These are phyloP conservation scores for Bursaphelenchus okinawaensis DNA, from an alignment of 2,888 invertebrate species.

Conservation along the genomic window DNA sequence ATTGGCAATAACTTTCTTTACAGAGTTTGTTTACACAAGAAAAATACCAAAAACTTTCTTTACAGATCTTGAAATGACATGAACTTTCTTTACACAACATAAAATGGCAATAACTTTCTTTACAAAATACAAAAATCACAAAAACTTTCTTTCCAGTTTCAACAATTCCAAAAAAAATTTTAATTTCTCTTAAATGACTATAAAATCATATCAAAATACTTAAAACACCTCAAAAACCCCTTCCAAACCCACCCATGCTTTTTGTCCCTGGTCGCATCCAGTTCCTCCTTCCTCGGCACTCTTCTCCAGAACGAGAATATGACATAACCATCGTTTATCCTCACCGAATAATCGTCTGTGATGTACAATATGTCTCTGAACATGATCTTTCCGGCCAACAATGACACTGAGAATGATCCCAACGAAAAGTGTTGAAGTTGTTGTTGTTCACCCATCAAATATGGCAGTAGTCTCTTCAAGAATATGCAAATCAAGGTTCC, in stretches of 20 bases:
- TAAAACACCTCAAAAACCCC: constrained; percentile 3
- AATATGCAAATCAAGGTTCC: constrained; percentile 39
- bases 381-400: constrained; percentile 98
- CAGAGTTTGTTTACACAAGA: no score
- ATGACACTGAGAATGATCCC: constrained; percentile 86
- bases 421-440: constrained; percentile 25
- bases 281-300: constrained; percentile 85
- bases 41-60: no score
- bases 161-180: no score
- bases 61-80: no score
- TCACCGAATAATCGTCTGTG: constrained; percentile 82
- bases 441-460: constrained; percentile 11
- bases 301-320: constrained; percentile 98
- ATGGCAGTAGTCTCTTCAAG: constrained; percentile 34
- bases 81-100: no score
- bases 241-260: constrained; percentile 17
- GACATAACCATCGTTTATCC: constrained; percentile 91
- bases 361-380: constrained; percentile 87
- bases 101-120: no score
- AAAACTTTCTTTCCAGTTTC: no score
- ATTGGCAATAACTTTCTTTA: no score
- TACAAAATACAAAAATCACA: no score
- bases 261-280: constrained; percentile 63
- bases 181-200: no score
- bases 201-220: no score